Percentiles rank a stretch among this genome's conserved stretches.
phyloP scores from a whole-genome alignment of 1,140 invertebrate species.

The Aphaenogaster rudis region DNA sequence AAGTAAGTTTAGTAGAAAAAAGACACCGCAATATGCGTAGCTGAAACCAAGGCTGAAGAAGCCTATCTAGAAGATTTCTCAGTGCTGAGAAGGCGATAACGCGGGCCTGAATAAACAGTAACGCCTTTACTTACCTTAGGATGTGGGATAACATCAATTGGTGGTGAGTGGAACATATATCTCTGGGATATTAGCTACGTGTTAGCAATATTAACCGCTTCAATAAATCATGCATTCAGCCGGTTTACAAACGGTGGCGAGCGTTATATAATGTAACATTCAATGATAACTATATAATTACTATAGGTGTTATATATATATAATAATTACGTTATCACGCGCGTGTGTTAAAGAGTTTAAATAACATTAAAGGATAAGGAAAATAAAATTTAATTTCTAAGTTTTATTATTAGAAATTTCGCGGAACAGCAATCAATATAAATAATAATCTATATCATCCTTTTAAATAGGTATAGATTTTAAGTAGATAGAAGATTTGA shows the following conservation, averaged over 20 bases:
- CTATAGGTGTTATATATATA: background rate
- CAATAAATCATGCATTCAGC: constrained; percentile 48
- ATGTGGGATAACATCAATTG: constrained; percentile 52
- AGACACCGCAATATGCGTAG: background rate
- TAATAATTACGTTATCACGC: constrained; percentile 1
- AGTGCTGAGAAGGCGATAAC: constrained; percentile 71
- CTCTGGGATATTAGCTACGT: constrained; percentile 53
- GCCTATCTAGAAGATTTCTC: constrained; percentile 72
- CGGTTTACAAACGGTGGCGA: constrained; percentile 21
- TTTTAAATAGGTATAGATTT: background rate
- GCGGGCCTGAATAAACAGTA: constrained; percentile 69
- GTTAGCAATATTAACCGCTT: constrained; percentile 57
- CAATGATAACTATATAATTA: constrained; percentile 38
- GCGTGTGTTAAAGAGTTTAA: background rate
- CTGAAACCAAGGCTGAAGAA: constrained; percentile 61
- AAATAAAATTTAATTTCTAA: background rate
- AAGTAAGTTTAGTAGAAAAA: constrained; percentile 29
- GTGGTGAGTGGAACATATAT: constrained; percentile 41
- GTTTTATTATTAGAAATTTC: background rate
- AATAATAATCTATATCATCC: background rate
- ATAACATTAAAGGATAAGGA: background rate
- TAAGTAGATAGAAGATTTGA: background rate
- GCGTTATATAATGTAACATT: constrained; percentile 14
- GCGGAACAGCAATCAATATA: background rate
- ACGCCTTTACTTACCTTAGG: constrained; percentile 62